Evolutionary conservation across 1,140 invertebrate species (phyloP).

Genomic region (Whitmania pigra): DNA sequence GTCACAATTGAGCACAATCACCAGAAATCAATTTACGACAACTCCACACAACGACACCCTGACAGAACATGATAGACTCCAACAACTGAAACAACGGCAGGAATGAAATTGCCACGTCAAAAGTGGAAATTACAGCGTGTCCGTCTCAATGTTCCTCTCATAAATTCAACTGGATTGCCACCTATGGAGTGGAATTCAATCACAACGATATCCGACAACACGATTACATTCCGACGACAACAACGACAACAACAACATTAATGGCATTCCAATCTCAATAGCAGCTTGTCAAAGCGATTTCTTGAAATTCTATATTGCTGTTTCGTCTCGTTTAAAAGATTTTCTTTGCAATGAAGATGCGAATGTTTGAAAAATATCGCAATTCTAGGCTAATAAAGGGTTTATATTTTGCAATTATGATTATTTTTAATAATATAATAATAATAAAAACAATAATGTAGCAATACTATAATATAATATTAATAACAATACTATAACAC

Average conservation of each 20-base stretch:
- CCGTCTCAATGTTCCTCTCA: neutral
- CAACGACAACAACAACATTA: neutral
- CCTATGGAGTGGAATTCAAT: neutral
- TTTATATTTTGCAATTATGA: no score
- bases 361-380: no score
- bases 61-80: neutral
- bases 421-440: no score
- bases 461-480: no score
- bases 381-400: no score
- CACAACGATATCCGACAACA: neutral
- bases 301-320: no score
- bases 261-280: neutral
- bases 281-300: neutral
- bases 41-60: neutral
- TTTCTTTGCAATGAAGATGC: no score
- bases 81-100: neutral
- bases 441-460: no score
- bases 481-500: no score
- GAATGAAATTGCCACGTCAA: neutral
- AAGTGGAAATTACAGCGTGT: neutral
- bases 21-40: no score
- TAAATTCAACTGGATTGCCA: neutral
- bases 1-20: no score
- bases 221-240: constrained; percentile 5
- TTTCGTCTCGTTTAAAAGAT: no score